Evolutionary conservation across 1,140 invertebrate genomes (phyloP).

Genomic region (Orius laevigatus): DNA sequence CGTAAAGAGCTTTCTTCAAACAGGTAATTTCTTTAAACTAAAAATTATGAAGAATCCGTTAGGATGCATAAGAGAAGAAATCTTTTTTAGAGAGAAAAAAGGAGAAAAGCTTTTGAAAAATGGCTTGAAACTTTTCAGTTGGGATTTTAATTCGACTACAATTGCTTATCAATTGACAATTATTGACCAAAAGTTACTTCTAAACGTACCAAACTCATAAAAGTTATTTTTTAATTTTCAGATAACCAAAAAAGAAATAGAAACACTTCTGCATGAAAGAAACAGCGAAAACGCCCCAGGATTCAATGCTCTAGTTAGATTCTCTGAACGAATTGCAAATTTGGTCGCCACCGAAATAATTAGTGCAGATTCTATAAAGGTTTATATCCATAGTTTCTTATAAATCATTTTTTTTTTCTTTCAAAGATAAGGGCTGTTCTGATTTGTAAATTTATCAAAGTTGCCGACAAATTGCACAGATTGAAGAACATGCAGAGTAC

Average conservation of each 20-base stretch:
- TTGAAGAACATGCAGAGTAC: conserved; percentile 37
- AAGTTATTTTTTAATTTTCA: too few relatives aligned
- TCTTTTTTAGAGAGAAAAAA: too few relatives aligned
- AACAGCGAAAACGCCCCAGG: conserved; percentile 33
- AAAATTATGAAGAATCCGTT: too few relatives aligned
- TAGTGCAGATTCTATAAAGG: conserved; percentile 24
- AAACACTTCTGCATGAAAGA: conserved; percentile 28
- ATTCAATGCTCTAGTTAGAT: conserved; percentile 32
- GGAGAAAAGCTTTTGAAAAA: too few relatives aligned
- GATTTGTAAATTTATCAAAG: conserved; percentile 33
- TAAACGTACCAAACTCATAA: conserved; percentile 22
- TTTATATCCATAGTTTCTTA: conserved; percentile 10
- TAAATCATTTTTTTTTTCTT: conserved; percentile 21
- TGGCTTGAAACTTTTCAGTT: too few relatives aligned
- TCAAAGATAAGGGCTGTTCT: conserved; percentile 32
- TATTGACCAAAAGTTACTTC: conserved; percentile 35
- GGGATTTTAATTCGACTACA: conserved; percentile 35
- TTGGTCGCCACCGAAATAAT: conserved; percentile 33
- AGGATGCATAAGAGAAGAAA: too few relatives aligned
- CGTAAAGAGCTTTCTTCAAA: too few relatives aligned
- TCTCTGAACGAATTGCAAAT: conserved; percentile 34
- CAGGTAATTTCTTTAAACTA: too few relatives aligned
- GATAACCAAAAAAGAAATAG: too few relatives aligned
- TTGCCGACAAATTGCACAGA: conserved; percentile 32
- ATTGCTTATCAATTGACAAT: conserved; percentile 34